Base-by-base conservation (phyloP, 2,888 invertebrate species). In the Eustalomyia histrio region DNA sequence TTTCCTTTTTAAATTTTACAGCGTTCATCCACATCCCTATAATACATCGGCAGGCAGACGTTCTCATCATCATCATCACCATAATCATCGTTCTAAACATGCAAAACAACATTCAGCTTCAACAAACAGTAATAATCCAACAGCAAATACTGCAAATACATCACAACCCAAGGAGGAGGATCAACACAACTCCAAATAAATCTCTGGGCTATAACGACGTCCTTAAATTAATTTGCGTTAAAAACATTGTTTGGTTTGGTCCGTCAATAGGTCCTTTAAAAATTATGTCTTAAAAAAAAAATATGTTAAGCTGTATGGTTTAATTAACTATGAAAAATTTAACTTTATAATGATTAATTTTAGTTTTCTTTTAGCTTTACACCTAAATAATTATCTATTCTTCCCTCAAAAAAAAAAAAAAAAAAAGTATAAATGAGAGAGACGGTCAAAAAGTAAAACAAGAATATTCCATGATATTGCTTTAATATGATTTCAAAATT, bases 11-110 rank as follows among this genome's bases (percentile, higher is more conserved):
- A 74, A 64, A 79, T 71, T 76, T 86, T 86, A 74, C 85, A 90
- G 90, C 85, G 87, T 90, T 75, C 90, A 90, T 86, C 88, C 89
- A 84, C 90, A 90, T 88, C 90, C 90, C n/a, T 90, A 90, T 85
- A 90, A 89, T 83, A 84, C 87, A 21, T 86, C 88, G 71, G 87
- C 88, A 18, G 86, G 86, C 24, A 87, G 90, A 79, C 89, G 90
- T 68, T 57, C 78, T 0, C 81, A 80, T 55, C 79, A 78, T 39
- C 75, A 79, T 73, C 69, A 79, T 67, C 88, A 89, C 79, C 69
- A 79, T 67, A 88, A 89, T 72, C 87, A 88, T 76, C 89, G 90
- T 80, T 83, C 87, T 55, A 89, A 89, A 84, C 87, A 86, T 64
- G 83, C 79, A 60, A 85, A 85, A 63, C 84, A 85, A 63, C 84